Conservation (phyloP, 2,113 vertebrate genomes). For the Peromyscus californicus region DNA sequence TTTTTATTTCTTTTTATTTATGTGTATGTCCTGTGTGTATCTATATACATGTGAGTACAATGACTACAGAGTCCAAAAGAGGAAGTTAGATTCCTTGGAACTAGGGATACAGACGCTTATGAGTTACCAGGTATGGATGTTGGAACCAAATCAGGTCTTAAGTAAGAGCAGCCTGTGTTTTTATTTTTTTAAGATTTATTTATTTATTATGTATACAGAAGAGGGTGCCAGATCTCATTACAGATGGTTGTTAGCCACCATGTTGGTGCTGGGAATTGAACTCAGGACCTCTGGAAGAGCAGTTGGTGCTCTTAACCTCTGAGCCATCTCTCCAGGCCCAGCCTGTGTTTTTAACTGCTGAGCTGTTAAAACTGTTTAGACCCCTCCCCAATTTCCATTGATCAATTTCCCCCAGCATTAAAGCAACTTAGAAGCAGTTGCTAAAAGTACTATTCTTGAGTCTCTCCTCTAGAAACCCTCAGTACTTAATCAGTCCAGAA, state of each 20-base stretch:
- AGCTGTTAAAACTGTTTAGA: neutral
- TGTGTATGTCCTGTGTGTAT: neutral
- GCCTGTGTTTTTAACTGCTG: neutral
- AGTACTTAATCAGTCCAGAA: neutral
- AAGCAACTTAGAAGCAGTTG: neutral
- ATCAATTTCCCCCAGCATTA: neutral
- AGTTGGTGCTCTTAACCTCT: too few species aligned
- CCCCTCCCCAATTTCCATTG: neutral
- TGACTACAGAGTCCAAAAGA: neutral
- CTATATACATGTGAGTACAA: neutral
- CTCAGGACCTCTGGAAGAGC: too few species aligned
- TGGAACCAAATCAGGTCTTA: too few species aligned
- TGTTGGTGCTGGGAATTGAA: too few species aligned
- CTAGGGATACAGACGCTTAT: neutral
- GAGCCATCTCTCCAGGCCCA: too few species aligned
- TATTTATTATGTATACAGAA: too few species aligned
- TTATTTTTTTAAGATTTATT: too few species aligned
- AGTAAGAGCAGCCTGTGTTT: neutral
- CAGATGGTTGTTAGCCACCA: too few species aligned
- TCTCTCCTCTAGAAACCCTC: neutral
- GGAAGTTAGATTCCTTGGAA: neutral
- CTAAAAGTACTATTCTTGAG: neutral
- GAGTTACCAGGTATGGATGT: neutral
- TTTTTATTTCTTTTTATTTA: neutral
- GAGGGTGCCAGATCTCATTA: too few species aligned